These are phyloP conservation scores for Phenganax stokvisi DNA, from an alignment of 92 coral and sea anemone species.

Conservation along the genomic window DNA sequence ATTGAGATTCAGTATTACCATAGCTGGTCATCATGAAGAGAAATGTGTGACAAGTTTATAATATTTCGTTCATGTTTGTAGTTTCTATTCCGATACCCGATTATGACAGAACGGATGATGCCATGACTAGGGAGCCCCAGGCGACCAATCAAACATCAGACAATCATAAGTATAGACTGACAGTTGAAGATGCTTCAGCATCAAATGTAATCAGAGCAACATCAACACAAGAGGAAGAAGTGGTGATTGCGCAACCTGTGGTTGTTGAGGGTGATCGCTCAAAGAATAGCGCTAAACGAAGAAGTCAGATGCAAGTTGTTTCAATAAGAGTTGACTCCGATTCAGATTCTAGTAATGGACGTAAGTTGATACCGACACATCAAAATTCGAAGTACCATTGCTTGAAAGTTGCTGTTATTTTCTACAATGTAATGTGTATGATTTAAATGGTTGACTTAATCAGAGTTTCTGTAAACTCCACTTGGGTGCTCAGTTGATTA, in stretches of 20 bases:
- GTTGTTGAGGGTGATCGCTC: conserved; percentile 34
- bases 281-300: conserved; percentile 17
- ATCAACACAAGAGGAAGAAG: conserved; percentile 17
- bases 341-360: conserved; percentile 26
- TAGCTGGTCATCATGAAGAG: too few species aligned
- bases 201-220: conserved; percentile 4
- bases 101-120: conserved; percentile 22
- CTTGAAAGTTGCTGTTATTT: background rate
- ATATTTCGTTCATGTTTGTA: background rate
- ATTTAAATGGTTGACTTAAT: too few species aligned
- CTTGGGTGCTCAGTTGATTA: background rate
- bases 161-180: conserved; percentile 9
- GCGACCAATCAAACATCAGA: background rate
- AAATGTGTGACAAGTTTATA: too few species aligned
- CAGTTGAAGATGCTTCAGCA: conserved; percentile 18
- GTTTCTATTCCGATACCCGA: conserved; percentile 31
- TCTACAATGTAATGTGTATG: background rate
- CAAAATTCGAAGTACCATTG: background rate
- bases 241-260: conserved; percentile 16
- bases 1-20: too few species aligned
- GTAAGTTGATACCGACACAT: background rate
- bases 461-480: background rate
- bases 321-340: conserved; percentile 33
- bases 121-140: background rate
- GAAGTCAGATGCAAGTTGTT: conserved; percentile 44